Evolutionary conservation across 2,797 vertebrate genomes (phyloP).

Genomic region (Pseudocheirus occidentalis): DNA sequence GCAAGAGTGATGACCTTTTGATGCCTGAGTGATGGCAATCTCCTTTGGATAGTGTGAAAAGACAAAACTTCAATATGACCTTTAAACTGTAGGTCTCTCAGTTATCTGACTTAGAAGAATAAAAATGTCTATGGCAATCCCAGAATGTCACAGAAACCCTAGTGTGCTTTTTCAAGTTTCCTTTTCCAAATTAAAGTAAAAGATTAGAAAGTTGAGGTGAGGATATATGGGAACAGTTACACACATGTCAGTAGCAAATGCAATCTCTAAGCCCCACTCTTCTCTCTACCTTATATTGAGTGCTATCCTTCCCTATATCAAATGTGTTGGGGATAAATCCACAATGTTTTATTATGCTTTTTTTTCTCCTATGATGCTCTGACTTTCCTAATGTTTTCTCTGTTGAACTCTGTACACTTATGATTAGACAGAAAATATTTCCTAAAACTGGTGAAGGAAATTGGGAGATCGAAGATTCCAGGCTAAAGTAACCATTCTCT

Average conservation of each 20-base stretch:
- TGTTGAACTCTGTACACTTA: background rate
- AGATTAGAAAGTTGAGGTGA: background rate
- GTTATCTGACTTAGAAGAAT: background rate
- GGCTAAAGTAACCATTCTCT: too few species aligned
- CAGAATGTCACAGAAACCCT: background rate
- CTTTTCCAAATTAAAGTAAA: background rate
- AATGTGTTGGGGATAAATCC: background rate
- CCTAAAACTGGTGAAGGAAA: background rate
- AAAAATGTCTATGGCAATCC: background rate
- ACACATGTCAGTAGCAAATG: background rate
- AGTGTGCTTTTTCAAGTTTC: background rate
- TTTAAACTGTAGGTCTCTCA: background rate
- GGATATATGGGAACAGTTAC: background rate
- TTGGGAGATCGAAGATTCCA: background rate
- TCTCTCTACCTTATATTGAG: background rate
- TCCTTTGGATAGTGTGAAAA: background rate
- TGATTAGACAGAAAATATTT: background rate
- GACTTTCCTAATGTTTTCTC: background rate
- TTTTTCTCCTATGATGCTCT: background rate
- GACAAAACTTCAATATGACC: background rate
- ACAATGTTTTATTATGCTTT: background rate
- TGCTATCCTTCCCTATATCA: background rate
- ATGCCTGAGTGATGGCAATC: background rate
- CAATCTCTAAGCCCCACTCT: background rate
- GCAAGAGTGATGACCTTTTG: background rate